Percentiles rank a stretch among this genome's conserved stretches.
These are phyloP conservation scores for Platichthys stellatus DNA, from an alignment of 2,113 vertebrate species.

Conservation along the genomic window DNA sequence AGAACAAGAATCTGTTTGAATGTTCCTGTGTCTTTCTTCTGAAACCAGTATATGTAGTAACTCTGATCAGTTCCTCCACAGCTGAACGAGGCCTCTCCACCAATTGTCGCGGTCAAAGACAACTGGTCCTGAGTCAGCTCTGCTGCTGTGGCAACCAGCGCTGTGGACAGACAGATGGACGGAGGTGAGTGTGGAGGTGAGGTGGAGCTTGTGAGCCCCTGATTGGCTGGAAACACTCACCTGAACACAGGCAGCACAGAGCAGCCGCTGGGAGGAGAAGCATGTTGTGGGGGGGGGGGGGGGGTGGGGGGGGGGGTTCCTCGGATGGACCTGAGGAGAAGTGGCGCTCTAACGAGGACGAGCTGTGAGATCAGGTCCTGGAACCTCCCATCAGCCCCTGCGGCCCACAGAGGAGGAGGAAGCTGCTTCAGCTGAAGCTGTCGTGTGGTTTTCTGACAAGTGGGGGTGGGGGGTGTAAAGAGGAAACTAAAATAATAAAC, in stretches of 20 bases:
- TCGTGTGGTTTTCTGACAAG: no score
- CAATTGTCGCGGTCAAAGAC: neutral
- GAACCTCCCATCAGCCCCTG: no score
- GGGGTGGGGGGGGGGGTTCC: neutral
- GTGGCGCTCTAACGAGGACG: conserved; percentile 23
- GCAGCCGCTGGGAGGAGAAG: conserved; percentile 43
- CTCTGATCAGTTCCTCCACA: neutral
- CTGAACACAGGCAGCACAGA: conserved; percentile 46
- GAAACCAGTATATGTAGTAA: neutral
- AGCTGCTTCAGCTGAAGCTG: no score
- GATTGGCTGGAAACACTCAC: conserved; percentile 37
- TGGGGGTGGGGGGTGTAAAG: no score
- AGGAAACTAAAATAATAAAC: no score
- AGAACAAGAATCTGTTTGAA: neutral
- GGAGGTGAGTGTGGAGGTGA: conserved; percentile 13
- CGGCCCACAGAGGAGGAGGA: no score
- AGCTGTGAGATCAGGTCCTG: no score
- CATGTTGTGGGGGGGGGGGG: conserved; percentile 10
- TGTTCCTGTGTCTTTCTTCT: conserved; percentile 35
- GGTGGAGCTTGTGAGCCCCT: conserved; percentile 3
- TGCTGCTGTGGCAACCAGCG: conserved; percentile 20
- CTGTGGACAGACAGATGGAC: conserved; percentile 25
- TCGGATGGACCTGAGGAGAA: neutral
- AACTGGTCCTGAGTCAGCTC: conserved; percentile 14
- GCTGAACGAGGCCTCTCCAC: neutral